Conservation (phyloP, 2,797 vertebrate genomes). For the Choloepus didactylus region DNA sequence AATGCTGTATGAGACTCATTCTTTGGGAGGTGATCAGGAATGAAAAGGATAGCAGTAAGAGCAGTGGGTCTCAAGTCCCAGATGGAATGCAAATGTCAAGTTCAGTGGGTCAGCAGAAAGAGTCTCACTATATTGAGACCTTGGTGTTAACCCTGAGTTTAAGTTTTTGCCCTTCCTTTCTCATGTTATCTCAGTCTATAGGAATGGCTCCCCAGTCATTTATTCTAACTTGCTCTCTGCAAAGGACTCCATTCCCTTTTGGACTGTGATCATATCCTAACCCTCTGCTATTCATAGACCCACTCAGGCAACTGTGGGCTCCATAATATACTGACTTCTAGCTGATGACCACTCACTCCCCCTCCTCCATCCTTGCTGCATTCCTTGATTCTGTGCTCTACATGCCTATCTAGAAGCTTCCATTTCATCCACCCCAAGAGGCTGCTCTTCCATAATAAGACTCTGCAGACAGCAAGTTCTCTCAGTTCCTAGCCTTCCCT, state of each 20-base stretch:
- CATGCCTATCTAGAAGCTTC: background rate
- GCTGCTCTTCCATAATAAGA: background rate
- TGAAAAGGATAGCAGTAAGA: background rate
- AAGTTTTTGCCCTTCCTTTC: background rate
- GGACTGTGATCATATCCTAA: background rate
- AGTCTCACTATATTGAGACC: background rate
- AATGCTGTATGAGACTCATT: background rate
- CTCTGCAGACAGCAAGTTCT: background rate
- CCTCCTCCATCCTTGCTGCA: background rate
- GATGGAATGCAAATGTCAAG: background rate
- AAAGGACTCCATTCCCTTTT: background rate
- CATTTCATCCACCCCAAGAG: too few relatives aligned
- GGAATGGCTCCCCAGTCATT: background rate
- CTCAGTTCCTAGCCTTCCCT: background rate
- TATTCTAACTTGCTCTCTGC: background rate
- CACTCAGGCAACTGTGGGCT: background rate
- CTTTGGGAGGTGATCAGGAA: background rate
- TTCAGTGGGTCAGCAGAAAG: background rate
- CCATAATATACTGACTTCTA: background rate
- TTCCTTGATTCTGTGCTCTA: background rate
- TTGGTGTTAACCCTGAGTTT: background rate
- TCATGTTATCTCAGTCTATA: background rate
- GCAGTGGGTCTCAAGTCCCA: background rate
- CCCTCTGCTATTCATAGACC: background rate
- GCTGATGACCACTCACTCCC: background rate